phyloP scores from a whole-genome alignment of 2,797 vertebrate species.

The Somateria mollissima region DNA sequence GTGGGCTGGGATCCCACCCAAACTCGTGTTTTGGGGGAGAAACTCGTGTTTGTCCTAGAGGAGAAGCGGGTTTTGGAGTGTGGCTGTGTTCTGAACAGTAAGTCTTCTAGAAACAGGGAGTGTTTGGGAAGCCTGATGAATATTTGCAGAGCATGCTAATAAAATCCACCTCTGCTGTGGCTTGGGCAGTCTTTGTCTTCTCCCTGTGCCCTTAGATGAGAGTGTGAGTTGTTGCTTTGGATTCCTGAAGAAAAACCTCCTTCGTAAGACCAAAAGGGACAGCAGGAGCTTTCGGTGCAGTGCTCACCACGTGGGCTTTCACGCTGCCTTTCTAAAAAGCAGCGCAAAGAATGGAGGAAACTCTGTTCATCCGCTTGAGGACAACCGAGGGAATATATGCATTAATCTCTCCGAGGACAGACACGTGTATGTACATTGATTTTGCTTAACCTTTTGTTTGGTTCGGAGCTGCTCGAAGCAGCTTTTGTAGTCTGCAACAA shows the following conservation, averaged over 20 bases:
- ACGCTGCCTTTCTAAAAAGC: background rate
- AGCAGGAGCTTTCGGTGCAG: background rate
- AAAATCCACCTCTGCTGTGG: background rate
- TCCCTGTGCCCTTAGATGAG: fast-evolving
- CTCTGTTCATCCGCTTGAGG: background rate
- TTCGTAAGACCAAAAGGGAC: background rate
- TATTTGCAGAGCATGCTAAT: background rate
- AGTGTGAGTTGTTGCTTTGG: background rate
- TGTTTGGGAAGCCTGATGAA: background rate
- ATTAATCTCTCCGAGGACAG: background rate
- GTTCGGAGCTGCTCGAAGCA: constrained; percentile 17
- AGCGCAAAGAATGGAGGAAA: background rate
- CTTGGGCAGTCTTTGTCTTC: background rate
- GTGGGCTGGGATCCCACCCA: too few species aligned
- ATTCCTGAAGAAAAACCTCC: background rate
- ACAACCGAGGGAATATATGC: background rate
- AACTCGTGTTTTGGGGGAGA: too few species aligned
- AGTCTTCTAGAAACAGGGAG: background rate
- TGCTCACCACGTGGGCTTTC: background rate
- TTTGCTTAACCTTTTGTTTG: constrained; percentile 69
- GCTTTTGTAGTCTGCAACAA: constrained; percentile 59
- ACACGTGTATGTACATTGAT: constrained; percentile 49
- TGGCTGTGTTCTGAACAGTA: background rate
- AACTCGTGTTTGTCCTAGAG: background rate
- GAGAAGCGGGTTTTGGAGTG: background rate